These are phyloP conservation scores for Porites rus DNA, from an alignment of 92 coral and sea anemone genomes.

Conservation along the genomic window DNA sequence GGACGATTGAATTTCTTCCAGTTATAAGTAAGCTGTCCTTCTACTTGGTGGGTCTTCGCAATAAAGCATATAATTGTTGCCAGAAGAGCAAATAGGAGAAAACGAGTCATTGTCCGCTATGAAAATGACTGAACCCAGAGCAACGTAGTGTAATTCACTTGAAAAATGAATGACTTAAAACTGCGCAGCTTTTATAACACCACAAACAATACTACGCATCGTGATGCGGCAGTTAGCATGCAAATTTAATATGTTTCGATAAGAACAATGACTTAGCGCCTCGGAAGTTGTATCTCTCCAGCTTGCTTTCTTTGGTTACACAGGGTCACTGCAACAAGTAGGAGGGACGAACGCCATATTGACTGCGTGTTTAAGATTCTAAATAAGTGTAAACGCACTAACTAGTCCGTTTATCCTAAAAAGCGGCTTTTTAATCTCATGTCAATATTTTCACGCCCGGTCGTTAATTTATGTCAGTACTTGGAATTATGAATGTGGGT, in stretches of 20 bases:
- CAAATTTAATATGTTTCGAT: conserved; percentile 2
- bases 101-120: background rate
- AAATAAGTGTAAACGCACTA: background rate
- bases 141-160: no score
- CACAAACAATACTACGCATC: no score
- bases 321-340: no score
- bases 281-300: background rate
- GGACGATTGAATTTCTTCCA: background rate
- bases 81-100: background rate
- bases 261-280: background rate
- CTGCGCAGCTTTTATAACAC: conserved; percentile 5
- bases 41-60: background rate
- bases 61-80: background rate
- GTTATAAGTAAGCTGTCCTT: conserved; percentile 19
- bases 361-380: background rate
- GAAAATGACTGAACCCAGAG: background rate
- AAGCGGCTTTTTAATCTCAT: background rate
- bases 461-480: background rate
- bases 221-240: background rate
- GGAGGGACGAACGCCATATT: no score
- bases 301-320: background rate
- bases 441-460: background rate
- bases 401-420: background rate
- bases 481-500: background rate
- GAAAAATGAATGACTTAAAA: background rate